Evolutionary conservation across 2,888 invertebrate genomes (phyloP).

Genomic region (Limnephilus marmoratus): DNA sequence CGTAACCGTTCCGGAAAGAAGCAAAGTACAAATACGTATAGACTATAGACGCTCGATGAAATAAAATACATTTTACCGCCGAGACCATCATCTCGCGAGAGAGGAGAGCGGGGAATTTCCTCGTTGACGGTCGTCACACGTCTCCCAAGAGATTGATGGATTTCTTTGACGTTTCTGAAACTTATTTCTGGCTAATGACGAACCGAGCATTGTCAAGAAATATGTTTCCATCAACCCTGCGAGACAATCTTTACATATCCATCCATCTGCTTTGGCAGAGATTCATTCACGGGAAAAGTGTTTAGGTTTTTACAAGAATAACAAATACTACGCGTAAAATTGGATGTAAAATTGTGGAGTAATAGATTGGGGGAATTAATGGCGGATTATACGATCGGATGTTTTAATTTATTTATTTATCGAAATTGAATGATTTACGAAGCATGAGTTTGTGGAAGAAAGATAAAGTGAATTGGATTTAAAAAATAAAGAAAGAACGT

Average conservation of each 20-base stretch:
- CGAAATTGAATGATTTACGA: no score
- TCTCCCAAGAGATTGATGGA: neutral
- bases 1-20: neutral
- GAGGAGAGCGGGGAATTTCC: neutral
- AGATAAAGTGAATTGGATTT: no score
- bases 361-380: neutral
- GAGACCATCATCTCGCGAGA: neutral
- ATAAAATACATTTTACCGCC: neutral
- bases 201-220: neutral
- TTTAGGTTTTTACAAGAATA: neutral
- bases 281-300: neutral
- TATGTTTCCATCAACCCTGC: neutral
- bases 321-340: neutral
- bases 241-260: neutral
- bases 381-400: neutral
- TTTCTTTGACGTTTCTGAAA: neutral
- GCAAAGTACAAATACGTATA: neutral
- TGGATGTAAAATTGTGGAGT: neutral
- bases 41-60: neutral
- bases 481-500: no score
- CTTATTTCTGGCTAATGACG: neutral
- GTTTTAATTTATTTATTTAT: neutral
- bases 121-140: neutral
- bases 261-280: neutral
- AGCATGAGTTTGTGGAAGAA: no score